phyloP scores from a whole-genome alignment of 2,888 invertebrate genomes.

The Siphonodentalium dalli region DNA sequence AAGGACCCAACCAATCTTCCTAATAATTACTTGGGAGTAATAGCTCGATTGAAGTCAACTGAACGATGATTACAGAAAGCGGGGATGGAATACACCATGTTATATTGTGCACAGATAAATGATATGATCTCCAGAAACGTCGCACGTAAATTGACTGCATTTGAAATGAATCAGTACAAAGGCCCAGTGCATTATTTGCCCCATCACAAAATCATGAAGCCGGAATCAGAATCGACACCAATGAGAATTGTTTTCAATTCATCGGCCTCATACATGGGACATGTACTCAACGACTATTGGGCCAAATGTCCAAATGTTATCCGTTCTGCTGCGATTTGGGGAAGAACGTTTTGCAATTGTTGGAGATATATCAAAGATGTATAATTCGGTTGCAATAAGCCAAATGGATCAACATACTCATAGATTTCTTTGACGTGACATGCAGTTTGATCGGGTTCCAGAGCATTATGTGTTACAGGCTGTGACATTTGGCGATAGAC shows the following conservation, averaged over 20 bases:
- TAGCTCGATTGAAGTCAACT: constrained; percentile 1
- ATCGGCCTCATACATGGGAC: constrained; percentile 13
- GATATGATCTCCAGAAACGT: neutral
- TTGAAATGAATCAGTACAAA: too few species aligned
- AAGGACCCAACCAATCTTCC: constrained; percentile 2
- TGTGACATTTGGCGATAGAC: constrained; percentile 7
- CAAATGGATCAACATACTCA: too few species aligned
- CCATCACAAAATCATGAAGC: constrained; percentile 10
- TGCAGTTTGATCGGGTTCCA: too few species aligned
- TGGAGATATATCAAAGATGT: constrained; percentile 9
- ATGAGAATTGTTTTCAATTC: constrained; percentile 9
- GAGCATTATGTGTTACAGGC: too few species aligned
- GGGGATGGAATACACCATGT: neutral
- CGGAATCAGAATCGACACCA: constrained; percentile 2
- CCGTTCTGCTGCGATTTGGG: neutral
- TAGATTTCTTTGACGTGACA: neutral
- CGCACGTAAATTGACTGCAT: too few species aligned
- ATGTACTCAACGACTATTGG: constrained; percentile 8
- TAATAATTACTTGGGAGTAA: neutral
- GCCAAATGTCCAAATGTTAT: too few species aligned
- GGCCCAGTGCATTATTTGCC: too few species aligned
- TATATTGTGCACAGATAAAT: neutral
- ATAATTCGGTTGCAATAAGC: too few species aligned
- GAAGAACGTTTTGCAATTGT: neutral
- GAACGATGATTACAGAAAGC: neutral